Conservation (phyloP, 1,140 invertebrate species). For the Episyrphus balteatus region DNA sequence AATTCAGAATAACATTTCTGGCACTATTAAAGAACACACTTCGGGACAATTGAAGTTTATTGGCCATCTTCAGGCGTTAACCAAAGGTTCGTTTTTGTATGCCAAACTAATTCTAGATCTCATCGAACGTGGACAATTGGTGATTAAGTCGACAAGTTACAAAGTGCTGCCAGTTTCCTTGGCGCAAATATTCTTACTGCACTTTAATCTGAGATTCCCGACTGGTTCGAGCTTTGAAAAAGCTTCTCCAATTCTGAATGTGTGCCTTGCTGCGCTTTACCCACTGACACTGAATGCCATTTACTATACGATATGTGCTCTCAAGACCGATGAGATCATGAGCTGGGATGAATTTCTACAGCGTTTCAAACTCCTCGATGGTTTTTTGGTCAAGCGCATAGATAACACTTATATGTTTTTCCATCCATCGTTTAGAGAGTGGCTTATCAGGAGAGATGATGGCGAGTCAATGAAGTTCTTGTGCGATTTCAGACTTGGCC, state of each 20-base stretch:
- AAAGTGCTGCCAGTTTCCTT: conserved; percentile 86
- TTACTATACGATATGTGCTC: conserved; percentile 84
- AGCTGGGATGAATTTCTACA: conserved; percentile 78
- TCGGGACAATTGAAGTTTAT: conserved; percentile 57
- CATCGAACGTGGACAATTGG: conserved; percentile 83
- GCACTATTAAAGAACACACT: conserved; percentile 40
- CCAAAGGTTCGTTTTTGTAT: conserved; percentile 84
- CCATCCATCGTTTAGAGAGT: conserved; percentile 92
- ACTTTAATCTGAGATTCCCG: conserved; percentile 88
- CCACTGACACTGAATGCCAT: conserved; percentile 85
- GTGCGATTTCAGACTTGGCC: conserved; percentile 75
- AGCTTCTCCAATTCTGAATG: conserved; percentile 72
- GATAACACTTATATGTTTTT: conserved; percentile 95
- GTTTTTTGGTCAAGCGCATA: conserved; percentile 75
- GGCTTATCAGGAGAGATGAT: conserved; percentile 84
- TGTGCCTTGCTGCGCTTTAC: conserved; percentile 81
- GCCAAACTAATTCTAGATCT: conserved; percentile 87
- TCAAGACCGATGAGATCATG: conserved; percentile 53
- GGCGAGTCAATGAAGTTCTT: conserved; percentile 82
- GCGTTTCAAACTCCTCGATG: conserved; percentile 69
- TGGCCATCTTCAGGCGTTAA: conserved; percentile 68
- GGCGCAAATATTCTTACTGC: conserved; percentile 82
- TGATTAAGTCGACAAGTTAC: conserved; percentile 85
- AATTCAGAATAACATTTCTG: conserved; percentile 74
- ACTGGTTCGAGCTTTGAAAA: conserved; percentile 83